Conservation (phyloP, 2,888 invertebrate genomes). For the Nomada fucata region DNA sequence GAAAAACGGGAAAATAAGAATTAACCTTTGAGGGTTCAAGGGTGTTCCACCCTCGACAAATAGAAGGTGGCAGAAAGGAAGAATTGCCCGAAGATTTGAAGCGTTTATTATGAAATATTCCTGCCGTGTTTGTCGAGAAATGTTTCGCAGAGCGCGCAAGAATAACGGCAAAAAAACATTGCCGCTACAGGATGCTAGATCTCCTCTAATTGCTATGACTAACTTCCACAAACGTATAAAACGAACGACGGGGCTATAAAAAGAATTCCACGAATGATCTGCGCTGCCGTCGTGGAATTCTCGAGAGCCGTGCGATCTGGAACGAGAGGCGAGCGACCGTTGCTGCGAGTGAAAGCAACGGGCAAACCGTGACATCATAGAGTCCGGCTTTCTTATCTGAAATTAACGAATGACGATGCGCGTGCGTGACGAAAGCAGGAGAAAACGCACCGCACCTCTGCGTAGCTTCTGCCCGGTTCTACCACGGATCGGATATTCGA, state of each 20-base stretch:
- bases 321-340: constrained; percentile 26
- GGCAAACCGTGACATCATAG: constrained; percentile 74
- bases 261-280: not conserved
- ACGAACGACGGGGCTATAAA: not conserved
- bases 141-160: not conserved
- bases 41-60: too few relatives aligned
- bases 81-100: too few relatives aligned
- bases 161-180: too few relatives aligned
- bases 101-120: not conserved
- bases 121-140: not conserved
- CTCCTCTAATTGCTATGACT: not conserved
- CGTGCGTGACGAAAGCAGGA: constrained; percentile 59
- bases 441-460: constrained; percentile 48
- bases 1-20: too few relatives aligned
- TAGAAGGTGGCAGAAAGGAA: too few relatives aligned
- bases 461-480: not conserved
- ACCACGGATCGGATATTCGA: constrained; percentile 34
- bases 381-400: constrained; percentile 75
- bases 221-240: not conserved
- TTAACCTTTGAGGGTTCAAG: too few relatives aligned
- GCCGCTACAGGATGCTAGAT: too few relatives aligned
- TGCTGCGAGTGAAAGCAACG: constrained; percentile 75
- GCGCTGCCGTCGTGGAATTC: constrained; percentile 10
- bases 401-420: constrained; percentile 65
- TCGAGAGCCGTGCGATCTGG: constrained; percentile 32